Conservation (phyloP, 2,888 invertebrate species). For the Platycheirus albimanus region DNA sequence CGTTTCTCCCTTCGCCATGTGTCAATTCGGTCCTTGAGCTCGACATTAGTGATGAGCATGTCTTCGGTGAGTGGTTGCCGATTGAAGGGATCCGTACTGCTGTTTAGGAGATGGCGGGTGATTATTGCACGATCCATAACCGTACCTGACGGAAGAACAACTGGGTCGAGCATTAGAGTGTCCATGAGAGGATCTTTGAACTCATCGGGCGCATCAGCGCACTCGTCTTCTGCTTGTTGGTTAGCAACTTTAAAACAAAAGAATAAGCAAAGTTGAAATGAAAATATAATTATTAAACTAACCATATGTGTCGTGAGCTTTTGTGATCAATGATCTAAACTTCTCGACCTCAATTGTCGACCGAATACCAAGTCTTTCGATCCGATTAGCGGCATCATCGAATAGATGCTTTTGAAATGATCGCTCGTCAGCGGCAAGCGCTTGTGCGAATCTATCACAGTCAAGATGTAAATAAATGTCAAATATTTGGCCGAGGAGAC, state of each 20-base stretch:
- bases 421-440: constrained; percentile 97
- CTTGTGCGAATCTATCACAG: constrained; percentile 94
- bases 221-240: constrained; percentile 94
- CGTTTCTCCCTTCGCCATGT: constrained; percentile 93
- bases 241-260: constrained; percentile 85
- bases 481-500: constrained; percentile 94
- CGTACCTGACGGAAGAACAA: constrained; percentile 93
- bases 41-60: constrained; percentile 93
- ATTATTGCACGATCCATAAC: constrained; percentile 98
- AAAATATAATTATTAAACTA: constrained; percentile 42
- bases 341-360: constrained; percentile 92
- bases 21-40: constrained; percentile 92
- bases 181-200: constrained; percentile 99
- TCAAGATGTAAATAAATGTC: constrained; percentile 98
- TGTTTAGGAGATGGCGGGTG: constrained; percentile 95
- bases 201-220: constrained; percentile 97
- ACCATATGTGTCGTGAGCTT: constrained; percentile 90
- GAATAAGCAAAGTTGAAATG: neutral
- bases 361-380: constrained; percentile 92
- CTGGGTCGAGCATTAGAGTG: constrained; percentile 98
- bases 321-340: constrained; percentile 90
- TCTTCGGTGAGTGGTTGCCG: constrained; percentile 97
- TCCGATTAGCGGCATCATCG: constrained; percentile 92
- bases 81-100: constrained; percentile 98
- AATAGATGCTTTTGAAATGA: constrained; percentile 97